Conservation (phyloP, 2,888 invertebrate genomes). For the Leucania comma region DNA sequence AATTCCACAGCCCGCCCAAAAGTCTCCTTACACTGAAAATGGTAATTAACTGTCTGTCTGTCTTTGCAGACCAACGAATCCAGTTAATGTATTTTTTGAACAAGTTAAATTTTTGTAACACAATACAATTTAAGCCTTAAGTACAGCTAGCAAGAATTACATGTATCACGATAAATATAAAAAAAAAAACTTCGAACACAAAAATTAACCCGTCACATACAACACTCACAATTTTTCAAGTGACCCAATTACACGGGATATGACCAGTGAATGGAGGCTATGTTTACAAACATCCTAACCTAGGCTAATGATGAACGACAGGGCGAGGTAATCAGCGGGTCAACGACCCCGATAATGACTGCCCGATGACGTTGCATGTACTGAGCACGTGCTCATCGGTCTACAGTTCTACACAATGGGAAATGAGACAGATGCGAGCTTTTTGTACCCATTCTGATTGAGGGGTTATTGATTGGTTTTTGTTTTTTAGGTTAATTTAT, state of each 20-base stretch:
- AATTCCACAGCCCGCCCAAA: too few relatives aligned
- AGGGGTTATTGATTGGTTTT: conserved; percentile 59
- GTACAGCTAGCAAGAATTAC: background rate
- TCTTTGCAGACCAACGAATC: too few relatives aligned
- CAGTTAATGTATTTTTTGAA: too few relatives aligned
- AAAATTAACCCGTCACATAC: background rate
- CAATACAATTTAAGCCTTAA: background rate
- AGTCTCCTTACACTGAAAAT: background rate
- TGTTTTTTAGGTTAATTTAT: conserved; percentile 30
- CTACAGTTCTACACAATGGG: conserved; percentile 66
- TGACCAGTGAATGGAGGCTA: conserved; percentile 82
- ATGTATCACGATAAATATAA: background rate
- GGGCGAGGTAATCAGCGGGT: conserved; percentile 89
- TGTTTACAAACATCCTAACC: conserved; percentile 91
- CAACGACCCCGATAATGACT: conserved; percentile 90
- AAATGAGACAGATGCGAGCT: conserved; percentile 76
- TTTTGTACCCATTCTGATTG: conserved; percentile 63
- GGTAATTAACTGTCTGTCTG: background rate
- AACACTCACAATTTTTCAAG: conserved; percentile 48
- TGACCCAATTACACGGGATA: conserved; percentile 81
- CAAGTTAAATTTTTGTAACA: background rate
- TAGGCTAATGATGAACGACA: conserved; percentile 90
- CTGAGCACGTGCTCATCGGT: conserved; percentile 79
- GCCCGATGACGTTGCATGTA: conserved; percentile 89
- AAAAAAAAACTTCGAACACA: background rate